Percentiles rank a stretch among this genome's conserved stretches.
Evolutionary conservation across 2,113 vertebrate genomes (phyloP).

Genomic region (Poicephalus gulielmi): DNA sequence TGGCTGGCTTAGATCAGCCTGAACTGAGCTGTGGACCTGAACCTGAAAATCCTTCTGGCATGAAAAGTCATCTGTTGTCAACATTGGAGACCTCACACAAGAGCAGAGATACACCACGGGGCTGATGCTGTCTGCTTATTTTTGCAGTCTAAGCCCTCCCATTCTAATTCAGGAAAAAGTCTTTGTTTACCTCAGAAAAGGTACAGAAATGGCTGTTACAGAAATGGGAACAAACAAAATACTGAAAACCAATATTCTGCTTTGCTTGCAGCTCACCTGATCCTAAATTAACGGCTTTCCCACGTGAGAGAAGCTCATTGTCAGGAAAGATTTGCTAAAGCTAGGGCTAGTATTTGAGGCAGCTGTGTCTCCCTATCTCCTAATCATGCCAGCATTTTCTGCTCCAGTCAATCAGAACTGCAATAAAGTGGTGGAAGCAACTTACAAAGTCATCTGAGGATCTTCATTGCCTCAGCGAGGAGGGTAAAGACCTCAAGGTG

Average conservation of each 20-base stretch:
- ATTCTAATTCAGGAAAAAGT: background rate
- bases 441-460: background rate
- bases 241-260: accelerated
- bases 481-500: background rate
- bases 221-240: background rate
- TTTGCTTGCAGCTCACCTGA: background rate
- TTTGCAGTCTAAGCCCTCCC: background rate
- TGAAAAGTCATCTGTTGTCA: background rate
- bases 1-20: background rate
- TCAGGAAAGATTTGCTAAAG: background rate
- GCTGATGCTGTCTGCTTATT: accelerated
- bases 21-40: background rate
- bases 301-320: accelerated
- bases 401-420: background rate
- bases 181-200: background rate
- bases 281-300: background rate
- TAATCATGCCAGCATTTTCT: background rate
- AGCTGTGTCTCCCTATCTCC: background rate
- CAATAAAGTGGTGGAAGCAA: accelerated
- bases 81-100: accelerated
- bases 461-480: accelerated
- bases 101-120: background rate
- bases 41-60: background rate
- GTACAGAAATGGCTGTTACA: background rate
- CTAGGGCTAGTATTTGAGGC: background rate